A percentile compares a stretch with the other conserved stretches of the same genome.
phyloP scores from a whole-genome alignment of 2,888 invertebrate genomes.

The Drosophila anomelani region DNA sequence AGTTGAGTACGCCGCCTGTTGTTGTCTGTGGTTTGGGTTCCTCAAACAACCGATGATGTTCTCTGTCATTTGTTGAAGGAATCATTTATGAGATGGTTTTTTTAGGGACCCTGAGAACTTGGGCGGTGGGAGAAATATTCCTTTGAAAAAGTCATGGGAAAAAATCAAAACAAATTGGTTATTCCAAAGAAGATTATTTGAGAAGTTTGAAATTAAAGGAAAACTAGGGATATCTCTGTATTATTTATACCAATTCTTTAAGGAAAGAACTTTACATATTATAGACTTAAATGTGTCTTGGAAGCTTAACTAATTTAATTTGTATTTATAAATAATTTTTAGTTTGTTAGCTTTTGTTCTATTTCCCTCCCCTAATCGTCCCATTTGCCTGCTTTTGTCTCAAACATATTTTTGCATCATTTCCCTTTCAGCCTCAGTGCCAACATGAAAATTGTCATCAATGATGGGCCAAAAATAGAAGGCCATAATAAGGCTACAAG shows the following conservation, averaged over 20 bases:
- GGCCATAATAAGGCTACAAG: conserved; percentile 43
- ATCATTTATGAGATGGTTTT: conserved; percentile 23
- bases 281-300: neutral
- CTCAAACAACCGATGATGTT: conserved; percentile 28
- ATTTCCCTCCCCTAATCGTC: neutral
- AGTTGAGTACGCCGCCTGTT: conserved; percentile 36
- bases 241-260: neutral
- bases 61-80: conserved; percentile 29
- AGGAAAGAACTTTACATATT: neutral
- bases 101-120: conserved; percentile 24
- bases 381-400: neutral
- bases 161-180: conserved; percentile 11
- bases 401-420: conserved; percentile 15
- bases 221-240: neutral
- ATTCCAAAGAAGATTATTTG: neutral
- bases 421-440: conserved; percentile 8
- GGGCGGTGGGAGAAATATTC: conserved; percentile 21
- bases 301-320: neutral
- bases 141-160: conserved; percentile 24
- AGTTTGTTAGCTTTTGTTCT: neutral
- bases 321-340: neutral
- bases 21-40: conserved; percentile 29
- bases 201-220: neutral
- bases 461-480: conserved; percentile 55
- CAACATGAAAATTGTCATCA: conserved; percentile 37